These are phyloP conservation scores for Cephalopachus bancanus DNA, from an alignment of 2,797 vertebrate species.

Conservation along the genomic window DNA sequence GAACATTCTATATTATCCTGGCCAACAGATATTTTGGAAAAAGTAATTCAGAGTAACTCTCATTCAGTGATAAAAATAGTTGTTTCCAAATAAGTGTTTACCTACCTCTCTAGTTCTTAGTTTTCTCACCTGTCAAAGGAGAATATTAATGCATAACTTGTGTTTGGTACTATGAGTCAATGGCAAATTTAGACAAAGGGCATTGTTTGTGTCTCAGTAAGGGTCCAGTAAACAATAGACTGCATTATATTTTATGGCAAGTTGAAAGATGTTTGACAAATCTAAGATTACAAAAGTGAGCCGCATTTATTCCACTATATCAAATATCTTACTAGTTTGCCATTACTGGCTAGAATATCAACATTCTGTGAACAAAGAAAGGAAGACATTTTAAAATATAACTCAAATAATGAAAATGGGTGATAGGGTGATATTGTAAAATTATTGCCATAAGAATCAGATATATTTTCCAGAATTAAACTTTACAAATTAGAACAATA, in stretches of 20 bases:
- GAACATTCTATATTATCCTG: background rate
- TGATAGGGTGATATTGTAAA: background rate
- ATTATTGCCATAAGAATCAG: background rate
- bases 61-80: background rate
- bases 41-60: background rate
- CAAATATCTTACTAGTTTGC: background rate
- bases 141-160: background rate
- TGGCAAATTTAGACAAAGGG: background rate
- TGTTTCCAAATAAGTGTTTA: background rate
- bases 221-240: background rate
- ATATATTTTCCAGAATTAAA: background rate
- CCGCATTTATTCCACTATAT: background rate
- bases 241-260: background rate
- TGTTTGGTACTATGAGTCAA: background rate
- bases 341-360: background rate
- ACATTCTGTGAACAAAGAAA: slow-evolving; percentile 14
- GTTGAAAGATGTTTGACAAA: background rate
- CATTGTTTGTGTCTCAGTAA: background rate
- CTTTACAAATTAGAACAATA: background rate
- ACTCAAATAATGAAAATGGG: background rate
- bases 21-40: background rate
- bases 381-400: background rate
- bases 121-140: background rate
- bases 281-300: background rate
- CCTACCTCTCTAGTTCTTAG: background rate